Conservation (phyloP, 2,797 vertebrate genomes). For the Cossypha dichroa region DNA sequence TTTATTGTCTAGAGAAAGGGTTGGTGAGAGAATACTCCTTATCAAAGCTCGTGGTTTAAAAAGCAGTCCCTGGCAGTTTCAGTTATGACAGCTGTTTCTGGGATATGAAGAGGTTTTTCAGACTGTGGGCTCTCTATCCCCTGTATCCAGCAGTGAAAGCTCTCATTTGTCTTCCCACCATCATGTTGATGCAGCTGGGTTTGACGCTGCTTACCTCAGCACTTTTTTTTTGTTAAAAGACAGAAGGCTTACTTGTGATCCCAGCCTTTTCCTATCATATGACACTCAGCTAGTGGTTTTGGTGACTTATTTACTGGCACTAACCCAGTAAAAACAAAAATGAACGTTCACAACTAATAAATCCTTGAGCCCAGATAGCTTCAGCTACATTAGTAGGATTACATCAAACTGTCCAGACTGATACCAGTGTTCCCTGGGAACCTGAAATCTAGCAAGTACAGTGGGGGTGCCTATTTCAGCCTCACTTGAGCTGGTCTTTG, state of each 20-base stretch:
- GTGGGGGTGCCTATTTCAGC: background rate
- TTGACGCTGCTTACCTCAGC: slow-evolving; percentile 81
- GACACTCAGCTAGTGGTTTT: slow-evolving; percentile 78
- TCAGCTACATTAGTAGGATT: slow-evolving; percentile 56
- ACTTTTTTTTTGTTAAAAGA: slow-evolving; percentile 70
- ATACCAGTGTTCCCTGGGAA: slow-evolving; percentile 44
- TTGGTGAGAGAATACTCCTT: slow-evolving; percentile 40
- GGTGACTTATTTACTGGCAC: slow-evolving; percentile 82
- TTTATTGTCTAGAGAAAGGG: slow-evolving; percentile 20
- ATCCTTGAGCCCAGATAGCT: slow-evolving; percentile 70
- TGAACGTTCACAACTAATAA: slow-evolving; percentile 79
- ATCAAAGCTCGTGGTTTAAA: slow-evolving; percentile 48
- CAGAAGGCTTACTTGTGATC: slow-evolving; percentile 81
- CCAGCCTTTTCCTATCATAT: slow-evolving; percentile 83
- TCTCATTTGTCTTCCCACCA: slow-evolving; percentile 78
- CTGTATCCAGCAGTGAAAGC: slow-evolving; percentile 77
- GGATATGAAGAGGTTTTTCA: slow-evolving; percentile 66
- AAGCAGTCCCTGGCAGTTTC: slow-evolving; percentile 43
- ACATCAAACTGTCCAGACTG: slow-evolving; percentile 62
- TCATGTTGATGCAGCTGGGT: slow-evolving; percentile 84
- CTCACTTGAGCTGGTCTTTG: background rate
- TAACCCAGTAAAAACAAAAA: slow-evolving; percentile 79
- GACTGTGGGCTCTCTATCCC: slow-evolving; percentile 60
- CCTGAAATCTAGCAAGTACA: slow-evolving; percentile 12
- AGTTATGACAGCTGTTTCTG: slow-evolving; percentile 71